Conservation (phyloP, 2,888 invertebrate genomes). For the Trachelus stipa region DNA sequence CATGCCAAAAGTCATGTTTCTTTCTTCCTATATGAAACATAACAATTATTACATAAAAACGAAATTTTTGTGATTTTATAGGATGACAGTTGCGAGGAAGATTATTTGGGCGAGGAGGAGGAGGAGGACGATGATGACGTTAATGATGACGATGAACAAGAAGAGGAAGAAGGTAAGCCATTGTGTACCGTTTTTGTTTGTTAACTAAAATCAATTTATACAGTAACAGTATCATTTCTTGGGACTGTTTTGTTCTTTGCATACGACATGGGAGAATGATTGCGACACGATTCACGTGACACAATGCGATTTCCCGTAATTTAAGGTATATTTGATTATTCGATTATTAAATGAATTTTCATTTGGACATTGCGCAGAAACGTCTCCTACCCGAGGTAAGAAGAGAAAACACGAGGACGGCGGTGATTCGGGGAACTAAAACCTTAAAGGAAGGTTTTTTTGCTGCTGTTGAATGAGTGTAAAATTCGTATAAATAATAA, state of each 20-base stretch:
- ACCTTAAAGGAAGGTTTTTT: constrained; percentile 40
- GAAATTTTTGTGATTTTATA: constrained; percentile 44
- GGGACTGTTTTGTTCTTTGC: neutral
- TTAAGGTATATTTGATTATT: neutral
- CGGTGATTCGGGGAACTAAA: constrained; percentile 64
- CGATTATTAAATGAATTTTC: neutral
- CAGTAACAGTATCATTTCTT: neutral
- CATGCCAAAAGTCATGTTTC: constrained; percentile 5
- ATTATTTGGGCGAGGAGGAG: constrained; percentile 75
- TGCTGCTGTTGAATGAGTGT: constrained; percentile 61
- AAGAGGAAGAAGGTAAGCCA: constrained; percentile 66
- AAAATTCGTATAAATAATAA: constrained; percentile 63
- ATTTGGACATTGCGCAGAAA: constrained; percentile 53
- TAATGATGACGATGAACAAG: constrained; percentile 62
- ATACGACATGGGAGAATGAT: constrained; percentile 50
- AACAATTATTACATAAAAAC: neutral
- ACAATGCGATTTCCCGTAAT: neutral
- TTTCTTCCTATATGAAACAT: constrained; percentile 9
- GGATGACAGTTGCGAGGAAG: constrained; percentile 72
- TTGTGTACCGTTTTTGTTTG: neutral
- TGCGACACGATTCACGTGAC: constrained; percentile 63
- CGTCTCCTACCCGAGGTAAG: constrained; percentile 74
- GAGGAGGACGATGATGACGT: constrained; percentile 73
- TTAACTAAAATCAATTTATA: too few relatives aligned
- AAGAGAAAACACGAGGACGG: constrained; percentile 81